Percentiles rank a stretch among this genome's conserved stretches.
Evolutionary conservation across 2,113 vertebrate genomes (phyloP).

Genomic region (Gobio gobio): DNA sequence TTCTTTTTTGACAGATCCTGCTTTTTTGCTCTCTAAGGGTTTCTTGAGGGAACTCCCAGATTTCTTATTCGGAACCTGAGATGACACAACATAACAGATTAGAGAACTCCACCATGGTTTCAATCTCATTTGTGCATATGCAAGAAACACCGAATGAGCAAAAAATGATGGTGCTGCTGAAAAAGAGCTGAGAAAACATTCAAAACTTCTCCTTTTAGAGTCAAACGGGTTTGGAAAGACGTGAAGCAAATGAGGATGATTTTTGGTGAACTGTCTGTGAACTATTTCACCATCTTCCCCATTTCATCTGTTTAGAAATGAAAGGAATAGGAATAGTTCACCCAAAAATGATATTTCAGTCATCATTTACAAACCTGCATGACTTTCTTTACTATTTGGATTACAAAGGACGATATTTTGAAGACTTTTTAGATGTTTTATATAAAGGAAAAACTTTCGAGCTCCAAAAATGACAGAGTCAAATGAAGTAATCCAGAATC

Average conservation of each 20-base stretch:
- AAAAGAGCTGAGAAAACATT: not conserved
- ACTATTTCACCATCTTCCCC: not conserved
- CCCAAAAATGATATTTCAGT: not conserved
- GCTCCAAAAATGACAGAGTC: too few relatives aligned
- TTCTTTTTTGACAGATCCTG: slow-evolving; percentile 90
- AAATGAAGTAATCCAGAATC: too few relatives aligned
- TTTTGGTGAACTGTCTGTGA: slow-evolving; percentile 1
- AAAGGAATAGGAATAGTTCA: not conserved
- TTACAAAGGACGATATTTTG: not conserved
- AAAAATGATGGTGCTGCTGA: not conserved
- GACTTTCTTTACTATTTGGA: not conserved
- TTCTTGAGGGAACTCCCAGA: slow-evolving; percentile 86
- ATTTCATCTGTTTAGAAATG: not conserved
- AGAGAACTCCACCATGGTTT: not conserved
- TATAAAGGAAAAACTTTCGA: too few relatives aligned
- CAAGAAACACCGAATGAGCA: not conserved
- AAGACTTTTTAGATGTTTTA: not conserved
- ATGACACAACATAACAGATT: slow-evolving; percentile 51
- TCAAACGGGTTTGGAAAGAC: not conserved
- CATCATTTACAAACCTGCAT: not conserved
- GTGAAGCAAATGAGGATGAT: not conserved
- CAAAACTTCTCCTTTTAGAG: slow-evolving; percentile 12
- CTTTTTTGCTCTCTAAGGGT: slow-evolving; percentile 82
- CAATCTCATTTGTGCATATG: not conserved
- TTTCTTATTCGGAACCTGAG: slow-evolving; percentile 84